phyloP scores from a whole-genome alignment of 1,140 invertebrate species.

The Bombus waltoni region DNA sequence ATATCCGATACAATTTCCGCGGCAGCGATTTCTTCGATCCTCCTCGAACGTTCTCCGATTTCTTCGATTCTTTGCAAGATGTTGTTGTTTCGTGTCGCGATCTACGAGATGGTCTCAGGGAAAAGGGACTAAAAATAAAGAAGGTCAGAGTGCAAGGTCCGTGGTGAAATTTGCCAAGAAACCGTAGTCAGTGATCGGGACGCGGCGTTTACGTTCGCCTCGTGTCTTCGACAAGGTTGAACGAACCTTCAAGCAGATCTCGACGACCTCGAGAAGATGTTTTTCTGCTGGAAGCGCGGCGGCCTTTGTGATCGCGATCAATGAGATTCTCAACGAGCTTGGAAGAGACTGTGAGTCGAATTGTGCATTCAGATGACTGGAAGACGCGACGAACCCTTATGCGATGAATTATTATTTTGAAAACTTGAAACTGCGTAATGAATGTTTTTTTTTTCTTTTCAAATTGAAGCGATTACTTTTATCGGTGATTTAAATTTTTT shows the following conservation, averaged over 20 bases:
- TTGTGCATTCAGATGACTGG: neutral
- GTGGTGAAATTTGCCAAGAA: neutral
- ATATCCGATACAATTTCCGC: too few species aligned
- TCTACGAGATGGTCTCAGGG: too few species aligned
- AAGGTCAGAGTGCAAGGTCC: constrained; percentile 10
- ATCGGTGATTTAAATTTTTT: too few species aligned
- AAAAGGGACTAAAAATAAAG: neutral
- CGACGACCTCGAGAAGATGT: constrained; percentile 43
- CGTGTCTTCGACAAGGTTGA: constrained; percentile 61
- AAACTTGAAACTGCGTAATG: neutral
- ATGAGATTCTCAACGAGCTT: neutral
- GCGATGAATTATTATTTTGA: neutral
- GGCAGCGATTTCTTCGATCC: too few species aligned
- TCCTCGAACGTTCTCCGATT: too few species aligned
- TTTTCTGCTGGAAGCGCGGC: neutral
- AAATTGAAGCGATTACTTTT: too few species aligned
- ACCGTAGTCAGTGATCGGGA: neutral
- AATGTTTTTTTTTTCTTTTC: too few species aligned
- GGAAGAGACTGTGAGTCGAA: neutral
- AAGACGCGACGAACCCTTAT: neutral
- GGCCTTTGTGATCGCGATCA: constrained; percentile 15
- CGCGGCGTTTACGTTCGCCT: constrained; percentile 24
- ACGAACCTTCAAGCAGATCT: constrained; percentile 54
- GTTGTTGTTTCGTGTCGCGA: neutral
- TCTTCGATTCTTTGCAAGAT: neutral